phyloP scores from a whole-genome alignment of 2,888 invertebrate genomes.

The Malachius bipustulatus region DNA sequence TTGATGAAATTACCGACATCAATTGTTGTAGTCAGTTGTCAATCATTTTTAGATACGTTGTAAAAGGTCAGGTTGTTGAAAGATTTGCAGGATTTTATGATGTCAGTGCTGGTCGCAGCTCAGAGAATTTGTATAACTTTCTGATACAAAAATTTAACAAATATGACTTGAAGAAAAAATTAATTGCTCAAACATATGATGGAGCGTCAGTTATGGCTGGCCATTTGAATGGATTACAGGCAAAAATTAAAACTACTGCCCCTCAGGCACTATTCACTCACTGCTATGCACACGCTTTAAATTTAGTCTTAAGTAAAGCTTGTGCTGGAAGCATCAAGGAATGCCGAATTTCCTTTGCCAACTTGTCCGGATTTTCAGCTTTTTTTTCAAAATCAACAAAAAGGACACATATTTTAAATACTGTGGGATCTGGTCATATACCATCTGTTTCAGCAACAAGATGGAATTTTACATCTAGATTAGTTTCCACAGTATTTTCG shows the following conservation, averaged over 20 bases:
- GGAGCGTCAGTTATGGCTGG: slow-evolving; percentile 24
- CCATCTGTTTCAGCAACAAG: slow-evolving; percentile 14
- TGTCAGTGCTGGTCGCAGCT: slow-evolving; percentile 22
- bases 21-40: slow-evolving; percentile 20
- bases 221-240: slow-evolving; percentile 25
- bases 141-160: slow-evolving; percentile 19
- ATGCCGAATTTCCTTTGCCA: slow-evolving; percentile 17
- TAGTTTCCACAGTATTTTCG: slow-evolving; percentile 12
- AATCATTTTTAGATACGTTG: slow-evolving; percentile 24
- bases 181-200: slow-evolving; percentile 26
- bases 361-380: slow-evolving; percentile 15
- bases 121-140: slow-evolving; percentile 21
- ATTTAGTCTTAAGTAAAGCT: slow-evolving; percentile 19
- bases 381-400: slow-evolving; percentile 21
- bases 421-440: slow-evolving; percentile 8
- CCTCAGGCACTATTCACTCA: slow-evolving; percentile 21
- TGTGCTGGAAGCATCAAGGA: slow-evolving; percentile 11
- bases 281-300: slow-evolving; percentile 22
- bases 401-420: slow-evolving; percentile 16
- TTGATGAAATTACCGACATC: slow-evolving; percentile 19
- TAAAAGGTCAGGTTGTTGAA: slow-evolving; percentile 20
- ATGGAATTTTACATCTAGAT: slow-evolving; percentile 17
- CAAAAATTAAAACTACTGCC: slow-evolving; percentile 19
- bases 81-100: slow-evolving; percentile 26
- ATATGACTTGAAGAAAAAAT: slow-evolving; percentile 22